Base-by-base conservation (phyloP, 2,888 invertebrate genomes). In the Scaptomyza polygonia region DNA sequence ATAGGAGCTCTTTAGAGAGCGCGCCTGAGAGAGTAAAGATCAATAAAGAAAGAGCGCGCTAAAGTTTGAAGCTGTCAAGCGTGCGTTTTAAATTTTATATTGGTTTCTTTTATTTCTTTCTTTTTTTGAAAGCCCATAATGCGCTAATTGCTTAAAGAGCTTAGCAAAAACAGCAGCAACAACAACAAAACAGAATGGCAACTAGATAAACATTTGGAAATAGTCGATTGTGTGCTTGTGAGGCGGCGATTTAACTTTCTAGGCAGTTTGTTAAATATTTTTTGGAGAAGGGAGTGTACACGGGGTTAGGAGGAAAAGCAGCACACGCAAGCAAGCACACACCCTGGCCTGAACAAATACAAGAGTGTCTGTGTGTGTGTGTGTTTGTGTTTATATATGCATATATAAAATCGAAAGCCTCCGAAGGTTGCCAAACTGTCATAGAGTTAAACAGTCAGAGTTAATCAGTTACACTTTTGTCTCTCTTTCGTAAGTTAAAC, bases 201-300 rank as follows among this genome's bases (percentile, higher is more conserved):
- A 45, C 56, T 54, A 63, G 44, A 72, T 55, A 56, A 63, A 71
- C 51, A 71, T 61, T 54, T 63, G 36, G 30, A 54, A 70, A 49
- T 48, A 49, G 58, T 43, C 54, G 57, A 52, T 47, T 58, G 42
- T 62, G 51, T 57, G 48, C 32, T 18, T 48, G 30, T 48, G 56
- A 64, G 48, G 54, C 59, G 54, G 54, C 59, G 54, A 62, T 66
- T 75, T 62, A 72, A 80, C 87, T 82, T 86, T 86, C 85, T 84
- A 86, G 81, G 81, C 72, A 86, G 67, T 58, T 56, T 43, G 34
- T 42, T 44, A 32, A 45, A 51, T 32, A 44, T 53, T 21, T 54
- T 39, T 25, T 40, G 34, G 42, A 42, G 44, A 57, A 44, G 53
- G 12, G 8, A 67, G 59, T 53, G 63, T 44, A 12, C n/a, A 21